Base-by-base conservation (phyloP, 2,113 vertebrate species). In the Symphodus melops region DNA sequence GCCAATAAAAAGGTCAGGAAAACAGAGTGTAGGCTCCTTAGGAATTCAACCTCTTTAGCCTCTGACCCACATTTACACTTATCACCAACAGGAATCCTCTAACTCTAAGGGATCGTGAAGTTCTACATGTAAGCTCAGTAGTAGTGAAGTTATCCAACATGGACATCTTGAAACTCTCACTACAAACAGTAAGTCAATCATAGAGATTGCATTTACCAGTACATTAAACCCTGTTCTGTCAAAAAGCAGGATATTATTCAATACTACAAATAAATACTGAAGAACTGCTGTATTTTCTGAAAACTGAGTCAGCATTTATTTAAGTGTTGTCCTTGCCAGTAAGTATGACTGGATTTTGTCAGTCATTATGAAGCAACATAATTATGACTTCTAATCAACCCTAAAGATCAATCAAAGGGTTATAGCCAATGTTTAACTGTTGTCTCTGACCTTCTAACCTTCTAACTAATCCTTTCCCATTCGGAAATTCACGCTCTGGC, bases 21-120 rank as follows among this genome's bases (percentile, higher is more conserved):
- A 92, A 84, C 70, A 80, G 46, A 72, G 52, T 44, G 23, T 58
- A 49, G 69, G 46, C 77, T 78, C 53, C 79, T 82, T 55, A 77
- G 77, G 84, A 88, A 88, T 90, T 82, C 80, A 83, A 57, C 71
- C 79, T 84, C 69, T 75, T 62, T 65, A 77, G 74, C 75, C 79
- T 77, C 65, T 78, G 77, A 83, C 75, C 83, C 77, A 83, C 66
- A 75, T 84, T 65, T 75, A 70, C 52, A 86, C 72, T 68, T 75
- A 66, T 81, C 46, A 60, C 72, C 42, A 67, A 58, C 5, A 13
- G 49, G 48, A 66, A 10, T 68, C 33, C 42, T 23, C 37, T 5
- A 36, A 44, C 28, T 33, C n/a, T 49, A 16, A 76, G 13, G 25
- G 23, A 19, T 63, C 37, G 42, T 23, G 28, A 48, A 48, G 70